Conservation (phyloP, 2,797 vertebrate species). For the Xyrichtys novacula region DNA sequence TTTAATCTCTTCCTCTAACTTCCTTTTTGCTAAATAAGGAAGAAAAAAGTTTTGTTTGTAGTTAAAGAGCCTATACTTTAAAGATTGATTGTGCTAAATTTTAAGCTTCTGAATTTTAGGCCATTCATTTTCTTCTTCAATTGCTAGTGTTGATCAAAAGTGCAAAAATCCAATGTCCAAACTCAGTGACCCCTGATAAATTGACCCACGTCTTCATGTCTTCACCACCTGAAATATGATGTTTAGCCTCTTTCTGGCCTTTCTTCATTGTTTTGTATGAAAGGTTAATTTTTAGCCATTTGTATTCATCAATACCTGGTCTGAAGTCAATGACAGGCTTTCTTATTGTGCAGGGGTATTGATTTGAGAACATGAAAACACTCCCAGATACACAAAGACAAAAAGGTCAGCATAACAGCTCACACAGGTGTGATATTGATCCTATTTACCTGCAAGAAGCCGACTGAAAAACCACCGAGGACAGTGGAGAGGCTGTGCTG, state of each 20-base stretch:
- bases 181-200: neutral
- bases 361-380: conserved; percentile 51
- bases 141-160: too few species aligned
- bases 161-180: neutral
- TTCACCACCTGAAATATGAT: neutral
- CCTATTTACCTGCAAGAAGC: conserved; percentile 42
- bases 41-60: too few species aligned
- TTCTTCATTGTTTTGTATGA: neutral
- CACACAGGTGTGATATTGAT: conserved; percentile 45
- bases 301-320: neutral
- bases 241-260: neutral
- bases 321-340: conserved; percentile 17
- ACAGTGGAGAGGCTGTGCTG: conserved; percentile 15
- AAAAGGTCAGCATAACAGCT: conserved; percentile 52
- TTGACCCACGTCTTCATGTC: neutral
- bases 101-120: too few species aligned
- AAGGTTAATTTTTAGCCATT: neutral
- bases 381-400: conserved; percentile 38
- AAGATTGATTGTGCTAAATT: too few species aligned
- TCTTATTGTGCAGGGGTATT: conserved; percentile 44
- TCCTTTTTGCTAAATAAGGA: too few species aligned
- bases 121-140: too few species aligned
- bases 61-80: too few species aligned
- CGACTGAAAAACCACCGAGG: conserved; percentile 29
- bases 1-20: neutral